Base-by-base conservation (phyloP, 2,797 vertebrate species). In the Gorsachius magnificus region DNA sequence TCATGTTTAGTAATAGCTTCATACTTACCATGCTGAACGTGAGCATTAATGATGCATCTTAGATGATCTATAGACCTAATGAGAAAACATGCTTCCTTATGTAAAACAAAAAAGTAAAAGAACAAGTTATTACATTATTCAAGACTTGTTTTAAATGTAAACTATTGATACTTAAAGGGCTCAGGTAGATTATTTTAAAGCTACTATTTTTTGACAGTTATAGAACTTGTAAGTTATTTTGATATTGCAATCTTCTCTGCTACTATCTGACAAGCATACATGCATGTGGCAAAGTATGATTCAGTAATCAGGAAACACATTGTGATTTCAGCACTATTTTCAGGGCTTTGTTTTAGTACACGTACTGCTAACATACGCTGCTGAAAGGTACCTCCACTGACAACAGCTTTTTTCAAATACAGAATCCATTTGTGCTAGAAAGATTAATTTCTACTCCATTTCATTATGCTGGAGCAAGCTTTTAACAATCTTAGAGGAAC, bases 21-120 rank as follows among this genome's bases (percentile, higher is more conserved):
- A 41, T 41, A 97, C 98, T 98, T 79, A 99, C 99, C 99, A n/a
- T 99, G 98, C 91, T 99, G 99, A 90, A 99, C 96, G 21, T 99
- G 99, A 77, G 99, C 98, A 90, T 99, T 99, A 92, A 98, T 85
- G 87, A 99, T 98, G 82, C 98, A 98, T 95, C 98, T 99, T 82
- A 99, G 94, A 94, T 99, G 99, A 91, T 99, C 99, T 90, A 99
- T 98, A 43, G 99, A 98, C 94, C 97, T 98, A 91, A 97, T 98
- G 35, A 99, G 97, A 95, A 98, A 98, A 68, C 90, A 97, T 9
- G 98, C 98, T 98, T 99, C 99, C 99, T 99, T 85, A 91, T 96
- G 90, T n/a, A 82, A 92, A 94, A 96, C 53, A 88, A 96, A 82
- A 31, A 76, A 81, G 91, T 29, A 61, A 66, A 74, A 89, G 35